Evolutionary conservation across 2,113 vertebrate species (phyloP), one percentile per base, ranked within the genome.

Genomic region (Hiodon alosoides): DNA sequence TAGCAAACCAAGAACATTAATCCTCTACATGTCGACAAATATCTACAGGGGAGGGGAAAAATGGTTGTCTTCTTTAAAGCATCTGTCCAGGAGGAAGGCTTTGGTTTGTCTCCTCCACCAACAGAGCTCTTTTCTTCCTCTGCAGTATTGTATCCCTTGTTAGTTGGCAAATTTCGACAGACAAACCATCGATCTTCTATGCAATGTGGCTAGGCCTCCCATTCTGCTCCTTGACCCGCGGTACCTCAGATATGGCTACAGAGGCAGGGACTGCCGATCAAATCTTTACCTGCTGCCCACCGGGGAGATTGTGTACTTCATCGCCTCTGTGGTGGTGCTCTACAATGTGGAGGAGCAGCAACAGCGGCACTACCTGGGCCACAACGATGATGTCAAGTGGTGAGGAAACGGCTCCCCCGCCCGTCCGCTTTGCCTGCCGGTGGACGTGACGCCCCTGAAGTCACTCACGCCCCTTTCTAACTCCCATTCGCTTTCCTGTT

Each of bases 311-410:
- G 92, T 95, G 17, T 97, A 97, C 84, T 97, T 97, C 53, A 93
- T 93, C 64, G 95, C 95, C 51, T 94, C 95, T 0, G 93, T 94
- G 81, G 95, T 94, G 0, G 94, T 97, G 50, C 89, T 97, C 7
- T 96, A 94, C 86, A 94, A 94, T 46, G 90, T 93, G 0, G 94
- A 94, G 72, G 95, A 95, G 51, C 92, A 94, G 86, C 92, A 93
- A 76, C 95, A 97, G 83, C 87, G 95, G 7, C 95, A 97, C 80
- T 97, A 97, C 85, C 85, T 96, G 81, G 95, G 95, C 11, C 95
- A 97, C 90, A 94, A 93, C 0, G 94, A 96, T 3, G 95, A 97
- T 48, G 94, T 97, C 81, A 97, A 96, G 82, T 96, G 95, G 95
- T 97, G 80, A 92, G 77, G 50, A 73, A 65, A 13, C 67, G 7